Base-by-base conservation (phyloP, 2,888 invertebrate species). In the Alviniconcha strummeri region DNA sequence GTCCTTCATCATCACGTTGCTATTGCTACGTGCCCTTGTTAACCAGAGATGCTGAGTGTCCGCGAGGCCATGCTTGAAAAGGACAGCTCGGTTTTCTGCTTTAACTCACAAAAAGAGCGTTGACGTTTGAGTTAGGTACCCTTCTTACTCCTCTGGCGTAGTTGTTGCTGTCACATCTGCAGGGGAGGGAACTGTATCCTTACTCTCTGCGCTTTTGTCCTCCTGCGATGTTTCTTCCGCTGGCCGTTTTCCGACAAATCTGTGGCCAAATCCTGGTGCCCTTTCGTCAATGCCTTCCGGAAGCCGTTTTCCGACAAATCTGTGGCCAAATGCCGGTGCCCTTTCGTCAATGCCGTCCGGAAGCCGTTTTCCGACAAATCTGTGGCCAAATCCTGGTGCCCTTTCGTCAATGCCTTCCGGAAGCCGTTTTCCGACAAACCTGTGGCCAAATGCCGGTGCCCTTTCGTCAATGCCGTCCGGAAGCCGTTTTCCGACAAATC, bases 401-500 rank as follows among this genome's bases (percentile, higher is more conserved):
- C 80, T 52, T 74, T 75, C 82, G 0, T 52, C 76, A 36, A 36
- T 36, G 36, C 36, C 36, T 0, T 60, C 72, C 5, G 75, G 81
- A 19, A 60, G 54, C n/a, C 85, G 76, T 57, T 85, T 85, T 15
- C 85, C 85, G 3, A 85, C 81, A 81, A 84, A 85, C 15, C 80
- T 54, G 79, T 85, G 83, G 11, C 78, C 67, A 69, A 82, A 85
- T 0, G 69, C 57, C 1, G 83, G 76, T 4, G 74, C 79, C 60
- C 81, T 57, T 11, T 81, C 52, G 15, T 74, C 81, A 19, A 75
- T 5, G 13, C 57, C 57, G 52, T 74, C 81, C 13, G 81, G 81
- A n/a, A 57, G 4, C 36, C 83, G 55, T 55, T 85, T 85, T n/a
- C 83, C 85, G 5, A 85, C 74, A 67, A 85, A 85, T 5, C 74